These are phyloP conservation scores for Mormoops blainvillei DNA, from an alignment of 2,113 vertebrate genomes.

Conservation along the genomic window DNA sequence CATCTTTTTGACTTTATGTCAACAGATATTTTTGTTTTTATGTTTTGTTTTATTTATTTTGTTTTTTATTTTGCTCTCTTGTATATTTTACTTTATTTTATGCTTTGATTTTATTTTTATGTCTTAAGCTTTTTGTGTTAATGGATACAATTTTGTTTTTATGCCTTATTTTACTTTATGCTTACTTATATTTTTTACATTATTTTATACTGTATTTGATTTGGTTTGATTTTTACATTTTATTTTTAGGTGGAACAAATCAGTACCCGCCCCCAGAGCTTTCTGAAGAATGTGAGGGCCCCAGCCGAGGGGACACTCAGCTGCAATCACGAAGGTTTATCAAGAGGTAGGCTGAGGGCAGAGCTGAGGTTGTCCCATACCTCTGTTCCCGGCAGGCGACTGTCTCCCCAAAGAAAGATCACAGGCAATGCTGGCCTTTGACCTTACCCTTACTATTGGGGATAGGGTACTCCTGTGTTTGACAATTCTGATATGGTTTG, in stretches of 20 bases:
- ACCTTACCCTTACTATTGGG: not conserved
- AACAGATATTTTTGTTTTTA: not conserved
- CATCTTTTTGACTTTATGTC: not conserved
- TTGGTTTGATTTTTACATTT: conserved; percentile 13
- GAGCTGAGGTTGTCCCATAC: not conserved
- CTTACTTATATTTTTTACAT: not conserved
- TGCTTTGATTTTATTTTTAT: not conserved
- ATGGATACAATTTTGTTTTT: not conserved
- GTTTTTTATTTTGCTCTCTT: not conserved
- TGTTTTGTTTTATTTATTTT: not conserved
- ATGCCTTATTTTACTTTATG: not conserved
- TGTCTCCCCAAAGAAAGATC: not conserved
- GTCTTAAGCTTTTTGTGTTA: conserved; percentile 23
- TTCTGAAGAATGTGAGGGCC: conserved; percentile 76
- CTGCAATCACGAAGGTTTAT: not conserved
- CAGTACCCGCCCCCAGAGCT: conserved; percentile 80
- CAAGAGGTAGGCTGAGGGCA: not conserved
- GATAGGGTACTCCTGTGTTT: not conserved
- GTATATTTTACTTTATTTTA: not conserved
- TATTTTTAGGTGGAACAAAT: conserved; percentile 81
- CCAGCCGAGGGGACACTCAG: conserved; percentile 61
- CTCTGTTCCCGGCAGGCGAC: too few relatives aligned
- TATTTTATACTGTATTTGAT: not conserved
- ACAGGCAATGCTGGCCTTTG: not conserved
- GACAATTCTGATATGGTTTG: not conserved